Evolutionary conservation across 2,113 vertebrate species (phyloP).

Genomic region (Lathamus discolor): DNA sequence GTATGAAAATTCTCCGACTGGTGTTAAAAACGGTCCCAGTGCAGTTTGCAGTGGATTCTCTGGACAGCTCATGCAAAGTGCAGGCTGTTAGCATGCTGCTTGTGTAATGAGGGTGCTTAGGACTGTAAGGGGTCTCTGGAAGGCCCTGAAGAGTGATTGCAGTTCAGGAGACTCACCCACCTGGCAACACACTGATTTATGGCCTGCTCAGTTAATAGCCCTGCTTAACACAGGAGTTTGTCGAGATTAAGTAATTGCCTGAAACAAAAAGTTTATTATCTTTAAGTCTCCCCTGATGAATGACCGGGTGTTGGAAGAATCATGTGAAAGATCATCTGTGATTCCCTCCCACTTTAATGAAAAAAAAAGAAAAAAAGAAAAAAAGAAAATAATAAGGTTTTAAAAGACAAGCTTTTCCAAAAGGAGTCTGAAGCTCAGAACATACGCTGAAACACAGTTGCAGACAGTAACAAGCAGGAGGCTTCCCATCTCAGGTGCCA

Average conservation of each 20-base stretch:
- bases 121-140: constrained; percentile 78
- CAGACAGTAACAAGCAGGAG: neutral
- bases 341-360: constrained; percentile 53
- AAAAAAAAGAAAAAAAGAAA: neutral
- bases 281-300: constrained; percentile 82
- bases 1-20: constrained; percentile 65
- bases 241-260: constrained; percentile 89
- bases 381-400: constrained; percentile 21
- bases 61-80: constrained; percentile 27
- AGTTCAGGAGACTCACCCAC: constrained; percentile 83
- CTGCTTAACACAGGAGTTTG: constrained; percentile 85
- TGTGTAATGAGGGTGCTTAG: constrained; percentile 85
- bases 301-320: constrained; percentile 73
- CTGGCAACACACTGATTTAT: constrained; percentile 85
- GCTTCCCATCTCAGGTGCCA: neutral
- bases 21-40: constrained; percentile 73
- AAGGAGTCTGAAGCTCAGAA: neutral
- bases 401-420: constrained; percentile 22
- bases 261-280: constrained; percentile 86
- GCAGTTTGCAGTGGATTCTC: constrained; percentile 37
- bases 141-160: constrained; percentile 81
- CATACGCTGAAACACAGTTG: neutral
- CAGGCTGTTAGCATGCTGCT: constrained; percentile 80
- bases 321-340: constrained; percentile 74
- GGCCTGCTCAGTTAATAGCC: constrained; percentile 79